Evolutionary conservation across 2,888 invertebrate genomes (phyloP), one percentile per base, ranked within the genome.

Genomic region (Volucella zonaria): DNA sequence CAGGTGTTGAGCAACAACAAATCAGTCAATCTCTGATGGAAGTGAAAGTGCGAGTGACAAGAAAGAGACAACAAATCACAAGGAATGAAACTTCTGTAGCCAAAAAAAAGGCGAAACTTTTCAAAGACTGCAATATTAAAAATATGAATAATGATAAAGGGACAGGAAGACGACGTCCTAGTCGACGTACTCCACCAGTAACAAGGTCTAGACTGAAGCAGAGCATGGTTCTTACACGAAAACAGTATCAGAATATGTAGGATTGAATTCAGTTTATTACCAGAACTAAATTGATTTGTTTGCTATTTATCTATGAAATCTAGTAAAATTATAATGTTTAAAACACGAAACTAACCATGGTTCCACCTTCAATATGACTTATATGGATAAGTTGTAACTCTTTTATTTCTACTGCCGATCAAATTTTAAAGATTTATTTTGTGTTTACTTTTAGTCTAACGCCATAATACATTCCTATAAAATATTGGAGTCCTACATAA

Each of bases 171-270:
- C 62, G 56, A 18, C 43, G 45, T 38, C 62, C 78, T 40, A 78
- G 31, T 18, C 70, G 78, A n/a, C 78, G 70, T 6, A 71, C 88
- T 11, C 88, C 88, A 64, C 88, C 88, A 8, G 64, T 89, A 15
- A 89, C 88, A 52, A 87, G 88, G 18, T 87, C 88, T 59, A 87
- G 88, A 18, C 88, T 87, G 87, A 88, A 88, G 87, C 77, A 87
- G 45, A 66, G 61, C 47, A 64, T 64, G 64, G 56, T 51, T 70
- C 42, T 62, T 15, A 71, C 70, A n/a, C 70, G 68, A 40, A 77
- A 64, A 64, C 78, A 78, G 31, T 70, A 70, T 64, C 64, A 64
- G 49, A 54, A 64, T 64, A 78, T 58, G n/a, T 71, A 70, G 31
- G 15, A 49, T 52, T 70, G 40, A 42, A 70, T 77, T 56, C 14